Evolutionary conservation across 35 echinoderm and acorn worm genomes (phyloP), one percentile per base, ranked within the genome.

Genomic region (Lytechinus variegatus): DNA sequence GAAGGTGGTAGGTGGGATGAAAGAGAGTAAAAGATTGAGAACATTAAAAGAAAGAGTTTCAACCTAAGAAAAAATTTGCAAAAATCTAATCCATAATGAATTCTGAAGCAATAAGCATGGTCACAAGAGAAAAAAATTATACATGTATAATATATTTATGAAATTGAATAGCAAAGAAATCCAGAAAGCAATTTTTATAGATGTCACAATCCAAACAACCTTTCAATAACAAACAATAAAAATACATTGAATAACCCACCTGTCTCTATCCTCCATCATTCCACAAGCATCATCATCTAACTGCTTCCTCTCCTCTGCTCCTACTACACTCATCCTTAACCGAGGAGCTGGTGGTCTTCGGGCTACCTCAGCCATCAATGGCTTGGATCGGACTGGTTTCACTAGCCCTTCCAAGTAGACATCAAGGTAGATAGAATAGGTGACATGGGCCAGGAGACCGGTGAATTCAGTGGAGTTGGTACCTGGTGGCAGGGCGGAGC

Each of bases 241-340:
- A 1, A 5, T 6, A 71, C 14, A 19, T 19, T 19, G 5, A 14
- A 19, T 13, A 4, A 90, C 86, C 56, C 89, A 99, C 98, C 96
- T 97, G 95, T 97, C 96, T 95, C 97, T 96, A 12, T 95, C 16
- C 27, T 99, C 72, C 29, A 97, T 96, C 55, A 97, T 56, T 24
- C 96, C 87, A 95, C 98, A 99, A 27, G 97, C 96, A 86, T 97
- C 95, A 8, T 54, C 79, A 27, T 99, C 96, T 14, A 99, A 54
- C 21, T 86, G 61, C 21, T 54, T 61, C 55, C 98, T 96, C 94
- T 96, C 97, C 54, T 92, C 92, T 14, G 93, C 29, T 2, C 97
- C 96, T 27, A 72, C 52, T 11, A 99, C 96, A 27, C 33, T 79
- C 54, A 96, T 94, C 54, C 89, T 95, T 27, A 99, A 19, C 51